Evolutionary conservation across 2,113 vertebrate genomes (phyloP), one percentile per base, ranked within the genome.

Genomic region (Actenoides lindsayi): DNA sequence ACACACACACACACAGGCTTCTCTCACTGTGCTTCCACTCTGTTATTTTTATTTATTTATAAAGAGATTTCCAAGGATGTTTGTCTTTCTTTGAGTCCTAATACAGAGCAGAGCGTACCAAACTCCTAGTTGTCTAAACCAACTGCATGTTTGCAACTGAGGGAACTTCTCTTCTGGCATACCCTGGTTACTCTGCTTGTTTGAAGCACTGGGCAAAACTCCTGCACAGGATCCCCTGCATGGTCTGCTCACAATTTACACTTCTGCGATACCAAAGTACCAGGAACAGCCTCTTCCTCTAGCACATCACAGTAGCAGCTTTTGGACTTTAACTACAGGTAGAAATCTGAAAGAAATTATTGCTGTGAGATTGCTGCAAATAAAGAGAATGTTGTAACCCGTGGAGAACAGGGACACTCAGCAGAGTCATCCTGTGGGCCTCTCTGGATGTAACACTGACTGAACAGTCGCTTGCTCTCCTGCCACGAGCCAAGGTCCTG

Each of bases 341-440:
- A 67, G 33, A 89, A 60, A 76, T 30, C 42, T 21, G 12, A 21
- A 57, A 92, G 35, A 74, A 82, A 37, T 25, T 20, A 73, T 10
- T 57, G 82, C 30, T 63, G 16, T 18, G 54, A 83, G 64, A 21
- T 28, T 35, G 51, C 27, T 91, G 35, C 2, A 1, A 57, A 69
- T 18, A 17, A n/a, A 70, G 44, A 70, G 54, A 53, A 21, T 8
- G 21, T 27, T 51, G 28, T 8, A 53, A 42, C 23, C 44, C 46
- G 17, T 1, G 0, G 23, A 5, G 11, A 79, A 37, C 1, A 0
- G 33, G 18, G 48, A 59, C 50, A 13, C 48, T 31, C 0, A 0
- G 18, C 14, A 37, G 4, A 16, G 50, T 24, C 33, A 25, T 5
- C 65, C 51, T 7, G 0, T 12, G 39, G 27, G 50, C 17, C 23